Conservation (phyloP, 2,797 vertebrate species). For the Hyperoplus lanceolatus region DNA sequence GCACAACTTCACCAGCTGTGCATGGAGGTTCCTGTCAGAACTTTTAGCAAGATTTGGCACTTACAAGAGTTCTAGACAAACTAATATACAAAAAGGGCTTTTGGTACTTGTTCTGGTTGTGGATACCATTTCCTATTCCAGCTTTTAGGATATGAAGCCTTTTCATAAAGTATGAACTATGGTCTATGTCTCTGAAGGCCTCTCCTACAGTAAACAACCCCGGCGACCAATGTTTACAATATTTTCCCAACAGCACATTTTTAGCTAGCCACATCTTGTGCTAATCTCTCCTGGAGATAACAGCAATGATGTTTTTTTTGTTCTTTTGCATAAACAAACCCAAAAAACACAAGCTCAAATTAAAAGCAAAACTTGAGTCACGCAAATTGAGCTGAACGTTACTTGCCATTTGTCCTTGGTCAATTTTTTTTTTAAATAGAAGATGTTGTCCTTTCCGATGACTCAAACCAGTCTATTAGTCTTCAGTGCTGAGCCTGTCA, state of each 20-base stretch:
- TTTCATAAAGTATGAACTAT: conserved; percentile 31
- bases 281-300: conserved; percentile 82
- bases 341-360: conserved; percentile 59
- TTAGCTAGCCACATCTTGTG: conserved; percentile 40
- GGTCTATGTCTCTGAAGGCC: conserved; percentile 40
- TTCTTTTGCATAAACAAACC: conserved; percentile 26
- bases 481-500: conserved; percentile 58
- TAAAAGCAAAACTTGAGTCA: conserved; percentile 62
- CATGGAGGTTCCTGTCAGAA: conserved; percentile 38
- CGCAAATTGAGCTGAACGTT: conserved; percentile 59
- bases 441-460: conserved; percentile 58
- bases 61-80: conserved; percentile 55
- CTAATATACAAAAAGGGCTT: conserved; percentile 65
- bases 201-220: conserved; percentile 40
- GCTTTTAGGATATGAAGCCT: conserved; percentile 54
- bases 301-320: conserved; percentile 23
- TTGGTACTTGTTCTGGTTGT: conserved; percentile 65
- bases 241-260: conserved; percentile 35
- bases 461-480: conserved; percentile 44
- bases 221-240: conserved; percentile 39
- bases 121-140: conserved; percentile 48
- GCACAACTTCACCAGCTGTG: conserved; percentile 50
- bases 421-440: conserved; percentile 74
- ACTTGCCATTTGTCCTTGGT: conserved; percentile 56
- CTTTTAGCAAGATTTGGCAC: conserved; percentile 62